phyloP scores from a whole-genome alignment of 2,797 vertebrate species.

The Gila robusta region DNA sequence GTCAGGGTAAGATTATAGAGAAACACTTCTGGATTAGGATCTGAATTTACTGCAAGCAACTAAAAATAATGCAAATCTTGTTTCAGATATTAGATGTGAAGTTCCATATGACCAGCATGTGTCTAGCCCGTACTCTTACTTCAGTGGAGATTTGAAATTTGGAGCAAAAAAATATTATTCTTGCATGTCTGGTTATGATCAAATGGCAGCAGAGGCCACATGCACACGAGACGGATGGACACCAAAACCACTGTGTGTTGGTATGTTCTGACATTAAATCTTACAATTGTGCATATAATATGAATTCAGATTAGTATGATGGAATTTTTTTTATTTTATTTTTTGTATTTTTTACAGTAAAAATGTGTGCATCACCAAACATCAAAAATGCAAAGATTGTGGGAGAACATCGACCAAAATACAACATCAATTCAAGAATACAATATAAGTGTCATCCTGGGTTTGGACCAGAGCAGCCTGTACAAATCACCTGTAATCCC shows the following conservation, averaged over 20 bases:
- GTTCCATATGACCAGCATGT: accelerated
- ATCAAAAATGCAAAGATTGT: not conserved
- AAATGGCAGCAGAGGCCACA: accelerated
- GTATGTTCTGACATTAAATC: slow-evolving; percentile 28
- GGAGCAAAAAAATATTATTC: accelerated
- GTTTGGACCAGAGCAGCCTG: slow-evolving; percentile 23
- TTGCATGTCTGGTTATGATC: accelerated
- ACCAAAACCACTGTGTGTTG: slow-evolving; percentile 53
- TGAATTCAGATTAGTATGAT: too few species aligned
- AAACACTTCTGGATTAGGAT: slow-evolving; percentile 54
- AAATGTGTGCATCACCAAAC: not conserved
- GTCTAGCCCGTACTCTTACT: accelerated
- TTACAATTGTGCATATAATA: not conserved
- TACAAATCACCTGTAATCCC: not conserved
- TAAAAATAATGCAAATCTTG: not conserved
- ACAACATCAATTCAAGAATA: not conserved
- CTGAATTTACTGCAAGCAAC: not conserved
- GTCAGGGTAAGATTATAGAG: slow-evolving; percentile 65
- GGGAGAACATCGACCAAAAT: accelerated
- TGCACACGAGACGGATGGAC: slow-evolving; percentile 71
- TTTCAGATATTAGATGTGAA: slow-evolving; percentile 66
- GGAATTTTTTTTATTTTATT: too few species aligned
- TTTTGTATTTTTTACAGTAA: not conserved
- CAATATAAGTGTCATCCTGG: not conserved
- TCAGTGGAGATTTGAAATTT: not conserved